Percentiles rank a stretch among this genome's conserved stretches.
These are phyloP conservation scores for Meiosimyza platycephala DNA, from an alignment of 2,888 invertebrate species.

Conservation along the genomic window DNA sequence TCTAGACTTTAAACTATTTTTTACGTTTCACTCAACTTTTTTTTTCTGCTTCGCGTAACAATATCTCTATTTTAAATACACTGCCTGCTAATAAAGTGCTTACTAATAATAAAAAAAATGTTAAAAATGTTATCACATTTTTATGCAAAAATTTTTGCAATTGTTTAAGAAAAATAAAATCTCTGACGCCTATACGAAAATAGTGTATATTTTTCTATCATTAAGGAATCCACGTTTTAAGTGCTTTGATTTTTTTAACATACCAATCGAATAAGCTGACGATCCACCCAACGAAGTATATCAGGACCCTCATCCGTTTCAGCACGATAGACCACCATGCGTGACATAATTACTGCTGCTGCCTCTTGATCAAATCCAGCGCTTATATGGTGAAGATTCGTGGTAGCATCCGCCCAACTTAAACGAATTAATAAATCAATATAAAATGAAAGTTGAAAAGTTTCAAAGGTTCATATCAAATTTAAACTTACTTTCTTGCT, in stretches of 20 bases:
- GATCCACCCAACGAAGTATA: conserved; percentile 97
- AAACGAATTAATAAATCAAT: conserved; percentile 24
- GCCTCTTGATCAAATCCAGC: conserved; percentile 99
- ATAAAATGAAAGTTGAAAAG: conserved; percentile 1
- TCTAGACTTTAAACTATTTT: too few relatives aligned
- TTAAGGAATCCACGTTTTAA: too few relatives aligned
- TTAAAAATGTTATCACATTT: too few relatives aligned
- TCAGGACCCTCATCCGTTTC: conserved; percentile 96
- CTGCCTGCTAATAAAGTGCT: too few relatives aligned
- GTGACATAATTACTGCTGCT: conserved; percentile 96
- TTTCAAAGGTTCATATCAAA: background rate
- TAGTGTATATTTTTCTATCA: too few relatives aligned
- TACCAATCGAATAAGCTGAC: conserved; percentile 96
- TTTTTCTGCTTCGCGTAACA: too few relatives aligned
- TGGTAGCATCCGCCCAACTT: conserved; percentile 95
- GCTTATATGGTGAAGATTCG: conserved; percentile 89
- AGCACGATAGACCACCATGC: conserved; percentile 95
- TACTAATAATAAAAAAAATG: too few relatives aligned
- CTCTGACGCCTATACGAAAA: too few relatives aligned
- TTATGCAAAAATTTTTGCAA: too few relatives aligned
- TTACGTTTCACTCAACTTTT: too few relatives aligned
- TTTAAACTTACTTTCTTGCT: conserved; percentile 82
- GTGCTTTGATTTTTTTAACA: conserved; percentile 42
- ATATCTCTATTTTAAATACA: too few relatives aligned
- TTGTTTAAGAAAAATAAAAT: too few relatives aligned